These are phyloP conservation scores for Meteorus cinctellus DNA, from an alignment of 2,888 invertebrate species.

Conservation along the genomic window DNA sequence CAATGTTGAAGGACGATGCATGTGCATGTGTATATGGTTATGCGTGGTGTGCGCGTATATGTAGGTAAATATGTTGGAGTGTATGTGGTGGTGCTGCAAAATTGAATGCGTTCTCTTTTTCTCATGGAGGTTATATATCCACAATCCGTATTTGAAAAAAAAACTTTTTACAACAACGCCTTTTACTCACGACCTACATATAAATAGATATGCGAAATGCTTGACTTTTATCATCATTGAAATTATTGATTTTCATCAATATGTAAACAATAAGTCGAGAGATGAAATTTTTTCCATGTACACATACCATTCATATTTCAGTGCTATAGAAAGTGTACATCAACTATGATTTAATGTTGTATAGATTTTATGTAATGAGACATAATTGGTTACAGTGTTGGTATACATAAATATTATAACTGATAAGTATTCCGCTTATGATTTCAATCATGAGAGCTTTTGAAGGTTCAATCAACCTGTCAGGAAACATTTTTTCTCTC, in stretches of 20 bases:
- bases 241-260: conserved; percentile 2
- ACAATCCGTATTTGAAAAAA: conserved; percentile 11
- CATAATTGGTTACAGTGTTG: too few relatives aligned
- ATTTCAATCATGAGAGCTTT: too few relatives aligned
- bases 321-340: too few relatives aligned
- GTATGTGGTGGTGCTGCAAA: conserved; percentile 47
- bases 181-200: conserved; percentile 55
- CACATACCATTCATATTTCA: too few relatives aligned
- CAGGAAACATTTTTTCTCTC: too few relatives aligned
- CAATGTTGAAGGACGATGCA: conserved; percentile 32
- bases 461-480: too few relatives aligned
- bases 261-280: not conserved
- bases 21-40: conserved; percentile 42
- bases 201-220: conserved; percentile 32
- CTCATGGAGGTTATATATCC: conserved; percentile 35
- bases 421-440: too few relatives aligned
- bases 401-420: too few relatives aligned
- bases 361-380: too few relatives aligned
- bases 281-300: too few relatives aligned
- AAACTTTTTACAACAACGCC: conserved; percentile 39
- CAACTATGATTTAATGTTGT: too few relatives aligned
- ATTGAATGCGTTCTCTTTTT: conserved; percentile 57
- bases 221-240: conserved; percentile 22
- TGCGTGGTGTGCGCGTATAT: conserved; percentile 40
- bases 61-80: not conserved